Base-by-base conservation (phyloP, 2,888 invertebrate genomes). In the Apamea monoglypha region DNA sequence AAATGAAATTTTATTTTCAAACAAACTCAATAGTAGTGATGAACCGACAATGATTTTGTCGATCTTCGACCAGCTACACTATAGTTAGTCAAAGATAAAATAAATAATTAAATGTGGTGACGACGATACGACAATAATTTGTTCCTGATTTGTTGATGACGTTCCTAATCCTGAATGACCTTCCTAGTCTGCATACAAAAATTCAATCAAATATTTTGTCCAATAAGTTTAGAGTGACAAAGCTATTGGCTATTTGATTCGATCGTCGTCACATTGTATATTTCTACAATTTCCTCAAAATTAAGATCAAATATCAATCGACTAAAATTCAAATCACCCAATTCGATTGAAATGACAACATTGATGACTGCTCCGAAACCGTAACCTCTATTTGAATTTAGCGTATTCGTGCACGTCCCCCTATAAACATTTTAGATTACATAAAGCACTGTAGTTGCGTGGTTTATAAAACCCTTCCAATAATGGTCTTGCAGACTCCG, bases 401-500 rank as follows among this genome's bases (percentile, higher is more conserved):
- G 79, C 81, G 67, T 81, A 87, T 86, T 87, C 78, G 74, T 76
- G 59, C 84, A 85, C 82, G 85, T 84, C 78, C 80, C 75, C 72
- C 80, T 78, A 86, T 85, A 87, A 90, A 91, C 86, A 90, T 90
- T 91, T 92, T 86, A 89, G 83, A 83, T 86, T 81, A 66, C 84
- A 89, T 91, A 91, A 91, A 90, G 89, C 85, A 84, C 70, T 79
- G 87, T 88, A 88, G 88, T 86, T 85, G 85, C 80, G 87, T 85
- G 87, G 84, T 87, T 87, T 90, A 89, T 88, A 90, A 91, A 92
- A 89, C 87, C 89, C 88, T 91, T 90, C 87, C 77, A 88, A 89
- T 89, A 90, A 91, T 89, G 89, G 82, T 86, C 87, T 88, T 85
- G 70, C 79, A 64, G 47, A n/a, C 53, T 74, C 18, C 29, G 36